These are phyloP conservation scores for Pocillopora verrucosa DNA, from an alignment of 64 coral and sea anemone species.

Conservation along the genomic window DNA sequence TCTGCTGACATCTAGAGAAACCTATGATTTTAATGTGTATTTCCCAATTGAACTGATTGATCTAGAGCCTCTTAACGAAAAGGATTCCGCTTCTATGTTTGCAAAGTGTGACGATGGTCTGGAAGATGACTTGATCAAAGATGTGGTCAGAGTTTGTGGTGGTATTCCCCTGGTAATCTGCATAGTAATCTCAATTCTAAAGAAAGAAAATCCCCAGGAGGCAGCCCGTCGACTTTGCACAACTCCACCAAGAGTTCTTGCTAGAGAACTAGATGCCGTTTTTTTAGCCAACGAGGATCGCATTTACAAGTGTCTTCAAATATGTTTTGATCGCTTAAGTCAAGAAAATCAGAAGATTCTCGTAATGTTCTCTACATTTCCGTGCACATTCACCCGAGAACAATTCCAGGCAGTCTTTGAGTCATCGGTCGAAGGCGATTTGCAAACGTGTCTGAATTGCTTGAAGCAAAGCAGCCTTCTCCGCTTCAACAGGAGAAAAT, in stretches of 20 bases:
- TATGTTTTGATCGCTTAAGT: conserved; percentile 33
- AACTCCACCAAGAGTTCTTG: not conserved
- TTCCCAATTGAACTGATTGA: not conserved
- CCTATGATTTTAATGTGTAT: not conserved
- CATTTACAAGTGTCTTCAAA: conserved; percentile 6
- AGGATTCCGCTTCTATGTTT: conserved; percentile 7
- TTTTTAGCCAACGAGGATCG: not conserved
- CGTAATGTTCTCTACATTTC: conserved; percentile 17
- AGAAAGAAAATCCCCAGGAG: not conserved
- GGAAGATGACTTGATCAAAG: not conserved
- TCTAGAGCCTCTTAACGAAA: conserved; percentile 30
- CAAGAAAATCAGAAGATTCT: conserved; percentile 11
- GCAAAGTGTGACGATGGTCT: not conserved
- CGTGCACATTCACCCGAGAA: conserved; percentile 4
- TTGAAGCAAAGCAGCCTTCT: conserved; percentile 30
- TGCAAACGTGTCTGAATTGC: not conserved
- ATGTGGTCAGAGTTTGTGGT: conserved; percentile 17
- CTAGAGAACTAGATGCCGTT: not conserved
- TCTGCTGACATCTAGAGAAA: conserved; percentile 40
- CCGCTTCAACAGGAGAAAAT: not conserved
- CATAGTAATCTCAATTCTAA: conserved; percentile 31
- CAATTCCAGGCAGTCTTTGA: conserved; percentile 4
- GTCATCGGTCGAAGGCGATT: not conserved
- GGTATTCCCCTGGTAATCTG: conserved; percentile 51
- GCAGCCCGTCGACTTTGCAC: not conserved